These are phyloP conservation scores for Tragopan temminckii DNA, from an alignment of 2,797 vertebrate genomes.

Conservation along the genomic window DNA sequence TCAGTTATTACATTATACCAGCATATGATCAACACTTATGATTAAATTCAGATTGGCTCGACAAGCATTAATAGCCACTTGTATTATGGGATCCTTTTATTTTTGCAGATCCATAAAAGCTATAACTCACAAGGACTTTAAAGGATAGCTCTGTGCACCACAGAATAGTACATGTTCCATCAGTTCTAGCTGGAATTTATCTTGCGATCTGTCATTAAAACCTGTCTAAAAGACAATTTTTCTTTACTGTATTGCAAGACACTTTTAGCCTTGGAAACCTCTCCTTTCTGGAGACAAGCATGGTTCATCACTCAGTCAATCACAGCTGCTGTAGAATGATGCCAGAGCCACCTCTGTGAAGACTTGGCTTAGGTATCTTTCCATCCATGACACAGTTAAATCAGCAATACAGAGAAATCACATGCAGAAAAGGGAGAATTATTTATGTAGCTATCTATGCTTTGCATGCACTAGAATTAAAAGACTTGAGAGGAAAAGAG, in stretches of 20 bases:
- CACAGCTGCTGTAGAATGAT: neutral
- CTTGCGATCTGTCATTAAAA: neutral
- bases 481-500: neutral
- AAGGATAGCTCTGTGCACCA: neutral
- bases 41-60: neutral
- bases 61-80: conserved; percentile 6
- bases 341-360: neutral
- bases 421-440: neutral
- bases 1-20: neutral
- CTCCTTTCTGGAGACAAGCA: neutral
- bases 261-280: neutral
- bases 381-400: neutral
- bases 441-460: neutral
- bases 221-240: neutral
- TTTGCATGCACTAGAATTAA: neutral
- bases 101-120: neutral
- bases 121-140: neutral
- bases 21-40: neutral
- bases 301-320: neutral
- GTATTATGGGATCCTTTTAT: neutral
- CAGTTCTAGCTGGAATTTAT: neutral
- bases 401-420: neutral
- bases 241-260: neutral
- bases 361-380: neutral
- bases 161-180: neutral